Conservation (phyloP, 2,888 invertebrate genomes). For the Meloe dianella region DNA sequence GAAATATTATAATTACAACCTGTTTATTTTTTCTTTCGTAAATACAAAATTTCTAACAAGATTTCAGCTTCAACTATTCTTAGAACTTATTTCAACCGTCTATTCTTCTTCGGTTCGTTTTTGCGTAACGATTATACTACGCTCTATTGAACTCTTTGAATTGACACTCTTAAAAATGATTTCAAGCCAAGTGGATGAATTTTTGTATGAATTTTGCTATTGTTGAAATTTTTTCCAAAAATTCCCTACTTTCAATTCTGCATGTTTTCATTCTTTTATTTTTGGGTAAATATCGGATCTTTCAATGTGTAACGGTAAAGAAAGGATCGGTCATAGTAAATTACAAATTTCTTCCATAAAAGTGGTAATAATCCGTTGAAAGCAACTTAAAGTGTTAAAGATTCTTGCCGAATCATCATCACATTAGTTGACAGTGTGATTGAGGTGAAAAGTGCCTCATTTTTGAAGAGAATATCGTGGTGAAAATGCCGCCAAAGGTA, state of each 20-base stretch:
- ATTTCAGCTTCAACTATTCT: neutral
- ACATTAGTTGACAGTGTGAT: neutral
- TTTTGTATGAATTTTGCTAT: neutral
- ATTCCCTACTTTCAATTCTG: neutral
- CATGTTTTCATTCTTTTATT: too few species aligned
- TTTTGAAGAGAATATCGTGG: neutral
- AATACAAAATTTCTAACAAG: neutral
- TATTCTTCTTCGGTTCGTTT: neutral
- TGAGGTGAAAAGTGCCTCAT: neutral
- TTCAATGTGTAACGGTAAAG: neutral
- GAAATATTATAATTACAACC: neutral
- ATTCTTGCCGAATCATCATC: slow-evolving; percentile 7
- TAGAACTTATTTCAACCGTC: neutral
- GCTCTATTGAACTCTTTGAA: slow-evolving; percentile 1
- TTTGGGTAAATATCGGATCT: neutral
- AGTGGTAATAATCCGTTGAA: slow-evolving; percentile 1
- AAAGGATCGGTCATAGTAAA: neutral
- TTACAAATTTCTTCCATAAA: neutral
- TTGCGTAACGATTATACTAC: neutral
- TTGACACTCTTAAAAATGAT: neutral
- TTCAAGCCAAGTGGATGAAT: slow-evolving; percentile 7
- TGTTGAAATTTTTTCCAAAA: neutral
- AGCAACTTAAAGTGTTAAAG: slow-evolving; percentile 6
- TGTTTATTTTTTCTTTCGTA: neutral
- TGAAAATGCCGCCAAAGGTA: slow-evolving; percentile 2